Base-by-base conservation (phyloP, 2,113 vertebrate genomes). In the Zeus faber region DNA sequence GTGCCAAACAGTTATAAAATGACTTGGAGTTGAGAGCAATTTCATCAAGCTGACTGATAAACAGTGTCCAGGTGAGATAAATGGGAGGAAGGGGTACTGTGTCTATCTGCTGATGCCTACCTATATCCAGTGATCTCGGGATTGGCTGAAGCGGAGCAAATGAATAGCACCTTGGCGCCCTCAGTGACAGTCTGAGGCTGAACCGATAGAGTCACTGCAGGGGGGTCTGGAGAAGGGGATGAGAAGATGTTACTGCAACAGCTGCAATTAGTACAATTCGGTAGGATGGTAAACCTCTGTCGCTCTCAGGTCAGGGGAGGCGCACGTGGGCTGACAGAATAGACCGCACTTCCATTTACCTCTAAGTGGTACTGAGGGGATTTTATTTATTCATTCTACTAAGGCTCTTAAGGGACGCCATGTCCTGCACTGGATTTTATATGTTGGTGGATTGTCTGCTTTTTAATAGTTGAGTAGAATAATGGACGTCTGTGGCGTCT, bases 71-170 rank as follows among this genome's bases (percentile, higher is more conserved):
- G 33, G 8, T 8, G 13, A 7, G 31, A 33, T 37, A 5, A 2
- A 37, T 37, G 13, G 33, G 33, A 14, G 13, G 33, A n/a, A n/a
- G 13, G 33, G 33, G 13, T n/a, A n/a, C 11, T 14, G 13, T 4
- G 31, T n/a, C n/a, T n/a, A n/a, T n/a, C 3, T 27, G 14, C 26
- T 24, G 16, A 29, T 37, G 21, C 47, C 82, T 85, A 96, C 94
- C 94, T 91, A 85, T 95, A 96, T 59, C 89, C 89, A 0, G 90
- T 93, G 79, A 96, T 92, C 44, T 95, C 92, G 5, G 93, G 94
- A 67, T 94, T 93, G 66, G 93, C 93, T 0, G 90, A 91, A 20
- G 93, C 93, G 3, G 86, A 87, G 82, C 94, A 96, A 74, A 91
- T 81, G 68, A 96, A 94, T 37, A 89, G 88, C 45, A 94, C 93